Evolutionary conservation across 2,888 invertebrate genomes (phyloP).

Genomic region (Esperia sulphurella): DNA sequence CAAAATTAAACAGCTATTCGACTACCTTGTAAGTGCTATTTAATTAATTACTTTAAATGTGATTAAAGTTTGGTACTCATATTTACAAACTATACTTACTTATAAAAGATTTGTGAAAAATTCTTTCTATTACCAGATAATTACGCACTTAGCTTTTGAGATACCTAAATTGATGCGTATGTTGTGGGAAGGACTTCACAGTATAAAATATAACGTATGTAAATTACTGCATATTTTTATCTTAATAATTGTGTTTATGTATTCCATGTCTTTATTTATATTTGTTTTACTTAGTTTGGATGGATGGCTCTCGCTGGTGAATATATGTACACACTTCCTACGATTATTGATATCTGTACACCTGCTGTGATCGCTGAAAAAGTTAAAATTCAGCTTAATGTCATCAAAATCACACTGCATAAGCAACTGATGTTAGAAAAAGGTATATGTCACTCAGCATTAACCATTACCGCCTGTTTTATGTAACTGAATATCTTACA

Average conservation of each 20-base stretch:
- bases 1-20: neutral
- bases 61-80: neutral
- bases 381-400: slow-evolving; percentile 5
- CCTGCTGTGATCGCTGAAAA: slow-evolving; percentile 11
- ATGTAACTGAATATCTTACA: too few relatives aligned
- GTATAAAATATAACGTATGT: neutral
- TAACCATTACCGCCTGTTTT: too few relatives aligned
- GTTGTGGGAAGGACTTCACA: neutral
- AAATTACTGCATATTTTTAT: neutral
- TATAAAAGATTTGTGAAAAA: neutral
- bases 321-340: neutral
- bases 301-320: neutral
- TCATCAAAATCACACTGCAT: slow-evolving; percentile 8
- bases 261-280: too few relatives aligned
- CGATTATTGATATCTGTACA: slow-evolving; percentile 3
- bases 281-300: neutral
- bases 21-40: neutral
- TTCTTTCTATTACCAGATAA: neutral
- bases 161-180: neutral
- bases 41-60: neutral
- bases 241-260: too few relatives aligned
- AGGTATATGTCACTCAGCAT: too few relatives aligned
- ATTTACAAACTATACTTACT: neutral
- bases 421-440: slow-evolving; percentile 6
- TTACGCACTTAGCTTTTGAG: neutral